Evolutionary conservation across 2,888 invertebrate species (phyloP).

Genomic region (Pachymerium ferrugineum): DNA sequence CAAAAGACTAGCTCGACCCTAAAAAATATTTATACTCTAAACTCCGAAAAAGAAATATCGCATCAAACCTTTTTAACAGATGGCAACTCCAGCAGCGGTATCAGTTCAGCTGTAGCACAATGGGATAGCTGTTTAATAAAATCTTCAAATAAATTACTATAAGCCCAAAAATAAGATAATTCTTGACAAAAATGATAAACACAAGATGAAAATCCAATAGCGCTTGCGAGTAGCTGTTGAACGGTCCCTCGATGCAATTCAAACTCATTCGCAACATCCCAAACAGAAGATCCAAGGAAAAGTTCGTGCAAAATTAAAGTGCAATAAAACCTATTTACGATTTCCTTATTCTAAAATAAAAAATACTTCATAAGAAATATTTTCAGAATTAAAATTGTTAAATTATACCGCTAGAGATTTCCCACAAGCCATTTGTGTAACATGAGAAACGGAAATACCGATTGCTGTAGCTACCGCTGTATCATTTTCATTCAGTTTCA

Average conservation of each 20-base stretch:
- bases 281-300: not conserved
- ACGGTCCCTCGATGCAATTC: slow-evolving; percentile 68
- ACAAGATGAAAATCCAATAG: slow-evolving; percentile 67
- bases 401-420: slow-evolving; percentile 47
- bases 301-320: slow-evolving; percentile 75
- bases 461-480: slow-evolving; percentile 64
- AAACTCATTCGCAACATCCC: slow-evolving; percentile 65
- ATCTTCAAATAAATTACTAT: slow-evolving; percentile 64
- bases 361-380: slow-evolving; percentile 8
- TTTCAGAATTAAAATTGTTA: slow-evolving; percentile 52
- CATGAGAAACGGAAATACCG: slow-evolving; percentile 70
- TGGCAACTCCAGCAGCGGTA: slow-evolving; percentile 80
- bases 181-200: slow-evolving; percentile 75
- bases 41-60: slow-evolving; percentile 32
- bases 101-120: slow-evolving; percentile 73
- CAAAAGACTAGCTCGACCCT: slow-evolving; percentile 79
- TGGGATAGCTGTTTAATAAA: slow-evolving; percentile 70
- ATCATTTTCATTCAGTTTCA: slow-evolving; percentile 59
- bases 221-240: slow-evolving; percentile 66
- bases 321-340: slow-evolving; percentile 74
- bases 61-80: slow-evolving; percentile 67
- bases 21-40: no score
- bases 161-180: slow-evolving; percentile 75
- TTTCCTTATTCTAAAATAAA: slow-evolving; percentile 55
- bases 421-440: slow-evolving; percentile 63